Conservation (phyloP, 2,888 invertebrate genomes). For the Spialia ferax region DNA sequence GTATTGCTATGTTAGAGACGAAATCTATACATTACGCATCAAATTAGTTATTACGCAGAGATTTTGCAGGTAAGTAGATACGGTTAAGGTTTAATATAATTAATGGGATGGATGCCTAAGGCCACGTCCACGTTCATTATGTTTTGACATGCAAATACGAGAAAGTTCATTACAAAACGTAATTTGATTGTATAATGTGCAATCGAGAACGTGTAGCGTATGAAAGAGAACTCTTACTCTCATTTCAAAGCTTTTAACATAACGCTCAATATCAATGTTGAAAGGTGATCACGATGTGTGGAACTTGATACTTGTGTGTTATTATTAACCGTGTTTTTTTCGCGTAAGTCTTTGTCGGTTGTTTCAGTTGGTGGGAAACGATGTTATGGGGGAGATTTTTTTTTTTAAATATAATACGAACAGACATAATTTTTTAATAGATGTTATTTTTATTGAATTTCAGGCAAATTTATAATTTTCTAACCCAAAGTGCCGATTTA, state of each 20-base stretch:
- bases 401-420: too few species aligned
- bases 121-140: neutral
- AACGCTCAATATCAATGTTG: slow-evolving; percentile 28
- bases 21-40: too few species aligned
- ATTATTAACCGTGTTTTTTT: neutral
- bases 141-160: slow-evolving; percentile 24
- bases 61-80: too few species aligned
- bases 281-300: slow-evolving; percentile 29
- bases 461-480: too few species aligned
- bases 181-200: slow-evolving; percentile 36
- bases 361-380: too few species aligned
- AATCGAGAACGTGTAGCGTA: slow-evolving; percentile 22
- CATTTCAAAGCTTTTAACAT: slow-evolving; percentile 36
- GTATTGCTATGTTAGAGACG: too few species aligned
- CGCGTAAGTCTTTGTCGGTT: slow-evolving; percentile 6
- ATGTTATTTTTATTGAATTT: too few species aligned
- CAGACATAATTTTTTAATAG: too few species aligned
- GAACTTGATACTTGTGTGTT: slow-evolving; percentile 5
- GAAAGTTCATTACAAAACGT: slow-evolving; percentile 39
- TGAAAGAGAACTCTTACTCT: slow-evolving; percentile 28
- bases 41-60: neutral
- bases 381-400: too few species aligned
- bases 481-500: too few species aligned
- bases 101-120: slow-evolving; percentile 12
- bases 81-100: slow-evolving; percentile 21